Evolutionary conservation across 2,888 invertebrate species (phyloP).

Genomic region (Ormyrus labotus): DNA sequence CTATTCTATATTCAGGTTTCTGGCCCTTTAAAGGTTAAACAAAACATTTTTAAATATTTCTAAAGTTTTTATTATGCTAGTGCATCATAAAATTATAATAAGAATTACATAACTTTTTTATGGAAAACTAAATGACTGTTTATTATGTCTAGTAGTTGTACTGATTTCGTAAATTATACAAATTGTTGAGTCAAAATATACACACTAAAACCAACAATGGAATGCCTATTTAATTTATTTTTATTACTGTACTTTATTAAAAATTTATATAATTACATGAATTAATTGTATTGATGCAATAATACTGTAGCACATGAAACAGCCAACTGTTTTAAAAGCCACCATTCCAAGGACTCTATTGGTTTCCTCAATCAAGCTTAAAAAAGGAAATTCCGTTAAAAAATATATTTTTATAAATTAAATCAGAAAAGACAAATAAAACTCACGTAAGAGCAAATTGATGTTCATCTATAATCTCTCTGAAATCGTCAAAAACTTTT

Average conservation of each 20-base stretch:
- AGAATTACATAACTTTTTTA: too few relatives aligned
- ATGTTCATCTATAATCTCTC: background rate
- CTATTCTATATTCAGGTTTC: too few relatives aligned
- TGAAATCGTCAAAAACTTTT: background rate
- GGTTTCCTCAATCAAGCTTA: background rate
- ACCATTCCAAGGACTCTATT: background rate
- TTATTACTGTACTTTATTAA: too few relatives aligned
- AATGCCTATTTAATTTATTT: background rate
- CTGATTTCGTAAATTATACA: too few relatives aligned
- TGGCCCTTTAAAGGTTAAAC: too few relatives aligned
- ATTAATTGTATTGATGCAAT: slow-evolving; percentile 1
- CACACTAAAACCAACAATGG: background rate
- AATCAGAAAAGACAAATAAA: background rate
- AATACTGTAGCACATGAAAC: background rate
- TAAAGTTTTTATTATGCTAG: too few relatives aligned
- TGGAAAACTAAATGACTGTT: too few relatives aligned
- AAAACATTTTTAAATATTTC: too few relatives aligned
- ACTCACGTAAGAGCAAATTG: background rate
- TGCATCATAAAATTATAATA: too few relatives aligned
- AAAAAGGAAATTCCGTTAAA: background rate
- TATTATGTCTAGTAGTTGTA: too few relatives aligned
- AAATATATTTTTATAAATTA: background rate
- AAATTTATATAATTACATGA: background rate
- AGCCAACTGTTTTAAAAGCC: background rate
- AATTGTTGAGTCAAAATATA: too few relatives aligned